Evolutionary conservation across 2,888 invertebrate genomes (phyloP), one percentile per base, ranked within the genome.

Genomic region (Caenorhabditis sp.): DNA sequence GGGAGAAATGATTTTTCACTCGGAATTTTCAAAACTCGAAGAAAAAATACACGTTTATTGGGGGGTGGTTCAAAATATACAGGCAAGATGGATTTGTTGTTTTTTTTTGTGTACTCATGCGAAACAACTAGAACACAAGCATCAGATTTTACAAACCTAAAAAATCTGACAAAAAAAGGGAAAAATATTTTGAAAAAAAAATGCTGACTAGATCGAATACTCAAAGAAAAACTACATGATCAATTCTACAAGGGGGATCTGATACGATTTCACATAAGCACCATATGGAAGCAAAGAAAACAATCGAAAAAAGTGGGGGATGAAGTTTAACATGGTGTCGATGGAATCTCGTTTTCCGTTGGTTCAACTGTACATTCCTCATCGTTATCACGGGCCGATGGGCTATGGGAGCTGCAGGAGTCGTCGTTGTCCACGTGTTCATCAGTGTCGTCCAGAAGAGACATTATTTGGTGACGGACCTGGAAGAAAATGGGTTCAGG

Each of bases 401-500:
- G 74, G 22, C 75, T 75, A 31, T 82, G 82, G 14, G 82, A 82
- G 63, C 82, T 82, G 35, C 82, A 82, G 5, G 82, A 79, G 41
- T 82, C 82, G 6, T 82, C 82, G 38, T 75, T 74, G 28, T 82
- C 69, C 3, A 68, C 82, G n/a, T 41, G 19, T 0, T 82, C 82
- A 19, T 90, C 90, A 10, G 86, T 77, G 47, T 89, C 87, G 38
- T 90, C 90, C 51, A 90, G 59, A 24, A 90, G 75, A 16, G 85
- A 74, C 75, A 87, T 80, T 54, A 90, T 90, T 51, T 89, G 85
- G 10, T 87, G 82, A 49, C 87, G 85, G 14, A 90, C 85, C 90
- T 90, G 66, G 5, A 66, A 54, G 56, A 66, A 44, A 44, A 28
- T 5, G 14, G 5, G 16, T 10, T 44, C 16, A 1, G 12, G 7